phyloP scores from a whole-genome alignment of 2,797 vertebrate species.

The Numenius phaeopus region DNA sequence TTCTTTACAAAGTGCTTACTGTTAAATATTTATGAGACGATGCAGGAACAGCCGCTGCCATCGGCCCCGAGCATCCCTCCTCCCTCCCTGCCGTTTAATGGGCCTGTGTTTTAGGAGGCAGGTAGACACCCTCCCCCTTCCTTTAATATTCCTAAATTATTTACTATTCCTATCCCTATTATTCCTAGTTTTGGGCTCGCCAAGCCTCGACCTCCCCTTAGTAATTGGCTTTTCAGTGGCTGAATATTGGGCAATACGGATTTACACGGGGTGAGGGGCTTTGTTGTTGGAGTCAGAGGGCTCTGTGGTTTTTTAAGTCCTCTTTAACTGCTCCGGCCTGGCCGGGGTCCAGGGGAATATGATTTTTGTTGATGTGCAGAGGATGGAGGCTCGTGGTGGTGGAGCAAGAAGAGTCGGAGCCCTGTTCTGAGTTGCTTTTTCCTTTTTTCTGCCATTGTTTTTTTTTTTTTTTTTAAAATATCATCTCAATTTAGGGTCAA shows the following conservation, averaged over 20 bases:
- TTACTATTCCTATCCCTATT: too few species aligned
- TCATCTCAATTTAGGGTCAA: neutral
- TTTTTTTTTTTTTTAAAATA: too few species aligned
- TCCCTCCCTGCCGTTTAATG: neutral
- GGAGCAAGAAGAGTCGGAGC: neutral
- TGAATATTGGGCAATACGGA: neutral
- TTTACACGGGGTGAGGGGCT: neutral
- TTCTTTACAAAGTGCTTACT: constrained; percentile 70
- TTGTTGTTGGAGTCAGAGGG: neutral
- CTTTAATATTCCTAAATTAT: neutral
- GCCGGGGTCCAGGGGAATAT: neutral
- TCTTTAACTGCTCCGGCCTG: neutral
- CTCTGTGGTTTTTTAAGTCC: neutral
- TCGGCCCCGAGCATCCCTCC: neutral
- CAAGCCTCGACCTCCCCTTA: neutral
- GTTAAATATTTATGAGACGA: constrained; percentile 80
- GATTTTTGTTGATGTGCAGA: neutral
- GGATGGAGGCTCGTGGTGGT: rapidly evolving
- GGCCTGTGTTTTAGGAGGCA: neutral
- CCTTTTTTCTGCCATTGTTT: neutral
- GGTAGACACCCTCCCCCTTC: neutral
- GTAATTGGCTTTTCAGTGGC: rapidly evolving
- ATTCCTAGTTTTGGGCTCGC: neutral
- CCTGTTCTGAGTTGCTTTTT: neutral
- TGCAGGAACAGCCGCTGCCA: neutral